phyloP scores from a whole-genome alignment of 2,113 vertebrate genomes.

The Otocyon megalotis region DNA sequence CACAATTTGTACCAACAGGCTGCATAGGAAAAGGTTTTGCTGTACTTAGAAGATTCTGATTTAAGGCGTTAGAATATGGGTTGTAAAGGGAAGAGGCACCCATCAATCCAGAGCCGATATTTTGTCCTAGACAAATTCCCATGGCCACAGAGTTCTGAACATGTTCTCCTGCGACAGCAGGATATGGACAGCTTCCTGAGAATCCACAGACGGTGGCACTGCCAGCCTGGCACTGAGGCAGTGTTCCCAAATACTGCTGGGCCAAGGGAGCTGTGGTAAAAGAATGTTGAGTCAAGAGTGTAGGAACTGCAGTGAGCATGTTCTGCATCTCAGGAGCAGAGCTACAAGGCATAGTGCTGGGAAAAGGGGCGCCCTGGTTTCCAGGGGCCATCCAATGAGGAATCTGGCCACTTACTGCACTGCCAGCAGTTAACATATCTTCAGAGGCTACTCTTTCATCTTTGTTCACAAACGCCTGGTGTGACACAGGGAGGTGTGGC shows the following conservation, averaged over 20 bases:
- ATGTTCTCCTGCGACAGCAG: slow-evolving; percentile 78
- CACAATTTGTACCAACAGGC: slow-evolving; percentile 71
- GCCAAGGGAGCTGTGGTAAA: slow-evolving; percentile 85
- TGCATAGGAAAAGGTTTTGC: slow-evolving; percentile 85
- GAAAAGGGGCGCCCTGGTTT: slow-evolving; percentile 80
- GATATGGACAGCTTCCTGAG: slow-evolving; percentile 80
- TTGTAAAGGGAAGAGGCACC: slow-evolving; percentile 83
- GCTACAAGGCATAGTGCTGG: slow-evolving; percentile 82
- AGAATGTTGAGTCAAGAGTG: slow-evolving; percentile 83
- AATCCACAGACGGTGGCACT: slow-evolving; percentile 82
- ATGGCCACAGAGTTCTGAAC: slow-evolving; percentile 81
- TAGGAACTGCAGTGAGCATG: slow-evolving; percentile 82
- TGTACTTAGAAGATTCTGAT: slow-evolving; percentile 81
- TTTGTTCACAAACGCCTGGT: slow-evolving; percentile 32
- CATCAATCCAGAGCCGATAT: slow-evolving; percentile 79
- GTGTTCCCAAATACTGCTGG: slow-evolving; percentile 87
- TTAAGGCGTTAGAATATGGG: slow-evolving; percentile 82
- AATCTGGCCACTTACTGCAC: slow-evolving; percentile 79
- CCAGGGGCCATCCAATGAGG: slow-evolving; percentile 68
- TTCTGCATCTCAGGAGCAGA: slow-evolving; percentile 74
- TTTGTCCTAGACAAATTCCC: slow-evolving; percentile 84
- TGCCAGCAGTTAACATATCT: slow-evolving; percentile 43
- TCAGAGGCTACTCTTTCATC: slow-evolving; percentile 58
- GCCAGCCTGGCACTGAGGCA: slow-evolving; percentile 85
- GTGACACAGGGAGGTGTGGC: background rate